Evolutionary conservation across 2,113 vertebrate species (phyloP).

Genomic region (Parotia lawesii): DNA sequence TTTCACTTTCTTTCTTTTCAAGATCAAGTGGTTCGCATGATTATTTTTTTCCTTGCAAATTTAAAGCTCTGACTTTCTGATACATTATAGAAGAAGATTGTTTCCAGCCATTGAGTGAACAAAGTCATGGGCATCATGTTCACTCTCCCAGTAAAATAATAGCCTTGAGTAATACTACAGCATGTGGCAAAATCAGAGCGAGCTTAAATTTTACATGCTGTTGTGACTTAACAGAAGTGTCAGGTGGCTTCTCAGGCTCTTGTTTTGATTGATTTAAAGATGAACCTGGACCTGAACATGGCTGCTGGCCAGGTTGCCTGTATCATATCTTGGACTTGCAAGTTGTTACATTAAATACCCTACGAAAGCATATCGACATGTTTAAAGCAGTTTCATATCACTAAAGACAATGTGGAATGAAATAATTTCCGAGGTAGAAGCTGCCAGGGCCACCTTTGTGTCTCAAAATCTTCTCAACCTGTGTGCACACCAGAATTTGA

Average conservation of each 20-base stretch:
- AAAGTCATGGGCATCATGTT: not conserved
- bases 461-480: not conserved
- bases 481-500: not conserved
- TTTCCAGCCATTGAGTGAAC: not conserved
- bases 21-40: slow-evolving; percentile 9
- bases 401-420: not conserved
- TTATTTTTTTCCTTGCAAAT: not conserved
- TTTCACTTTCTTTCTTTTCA: slow-evolving; percentile 22
- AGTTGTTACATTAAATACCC: not conserved
- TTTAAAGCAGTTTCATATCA: not conserved
- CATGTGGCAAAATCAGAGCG: not conserved
- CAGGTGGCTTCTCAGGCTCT: not conserved
- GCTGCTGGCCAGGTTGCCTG: not conserved
- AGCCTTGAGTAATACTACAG: not conserved
- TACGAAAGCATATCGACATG: not conserved
- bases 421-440: not conserved
- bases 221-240: not conserved
- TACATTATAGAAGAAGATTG: not conserved
- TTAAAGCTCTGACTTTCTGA: not conserved
- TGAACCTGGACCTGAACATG: not conserved
- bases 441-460: not conserved
- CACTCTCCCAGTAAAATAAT: slow-evolving; percentile 18
- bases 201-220: not conserved
- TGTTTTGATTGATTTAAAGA: not conserved
- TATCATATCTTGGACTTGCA: not conserved